Base-by-base conservation (phyloP, 1,140 invertebrate species). In the Cherax destructor region DNA sequence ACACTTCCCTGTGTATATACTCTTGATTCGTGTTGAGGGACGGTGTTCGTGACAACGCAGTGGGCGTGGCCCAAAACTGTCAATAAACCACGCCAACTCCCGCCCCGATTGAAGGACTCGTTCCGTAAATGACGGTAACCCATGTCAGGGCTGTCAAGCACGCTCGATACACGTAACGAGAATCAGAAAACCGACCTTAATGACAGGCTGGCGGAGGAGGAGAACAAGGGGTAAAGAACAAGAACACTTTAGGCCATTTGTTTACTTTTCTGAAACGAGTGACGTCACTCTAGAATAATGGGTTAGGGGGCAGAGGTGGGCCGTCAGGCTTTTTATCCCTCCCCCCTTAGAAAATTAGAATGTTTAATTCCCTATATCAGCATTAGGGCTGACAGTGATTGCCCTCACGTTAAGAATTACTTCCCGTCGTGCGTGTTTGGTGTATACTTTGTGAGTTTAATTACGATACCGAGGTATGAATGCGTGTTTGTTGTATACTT, bases 41-140 rank as follows among this genome's bases (percentile, higher is more conserved):
- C 9, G 13, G 52, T 65, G 18, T 65, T 65, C 79, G 79, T 81
- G 79, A 81, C 79, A 16, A 21, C 10, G 18, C 0, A 18, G 11
- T 81, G 50, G 79, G 79, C 50, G 79, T 50, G 21, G 11, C 79
- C 52, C 78, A 50, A 52, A 81, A 59, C 13, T 81, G 79, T 81
- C 79, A 81, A 81, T 56, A 81, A 47, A 81, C 56, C 79, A 81
- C 6, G 79, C 79, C 18, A 81, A 56, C 50, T 30, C 18, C 79
- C 79, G 79, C 79, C 50, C 18, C 49, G 79, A 81, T 81, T 81
- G 79, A 81, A 81, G 79, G 56, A 81, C 79, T 56, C n/a, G 50
- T 47, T 30, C 16, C 10, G 21, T 56, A 59, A 81, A 81, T 81
- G 13, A 81, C 56, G 79, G 79, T 24, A 56, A 50, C 24, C 49